Evolutionary conservation across 2,797 vertebrate genomes (phyloP).

Genomic region (Spondyliosoma cantharus): DNA sequence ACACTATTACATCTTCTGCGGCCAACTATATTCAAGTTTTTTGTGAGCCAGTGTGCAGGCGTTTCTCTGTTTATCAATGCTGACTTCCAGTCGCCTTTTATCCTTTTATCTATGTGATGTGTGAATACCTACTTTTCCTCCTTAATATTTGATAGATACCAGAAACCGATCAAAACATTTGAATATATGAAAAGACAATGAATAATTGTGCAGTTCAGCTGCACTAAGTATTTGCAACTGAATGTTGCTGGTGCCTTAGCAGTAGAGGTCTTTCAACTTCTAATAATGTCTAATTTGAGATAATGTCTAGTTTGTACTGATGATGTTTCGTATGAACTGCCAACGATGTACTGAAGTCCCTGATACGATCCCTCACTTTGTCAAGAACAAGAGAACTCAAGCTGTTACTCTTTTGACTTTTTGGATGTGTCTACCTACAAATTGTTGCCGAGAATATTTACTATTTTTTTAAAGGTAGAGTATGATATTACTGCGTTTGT

Average conservation of each 20-base stretch:
- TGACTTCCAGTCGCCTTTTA: neutral
- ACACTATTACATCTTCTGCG: neutral
- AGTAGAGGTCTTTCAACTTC: conserved; percentile 37
- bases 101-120: neutral
- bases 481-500: neutral
- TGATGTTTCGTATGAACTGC: conserved; percentile 47
- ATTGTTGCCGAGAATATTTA: neutral
- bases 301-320: conserved; percentile 34
- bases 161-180: neutral
- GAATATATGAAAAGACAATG: neutral
- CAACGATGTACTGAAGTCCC: conserved; percentile 10
- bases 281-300: conserved; percentile 16
- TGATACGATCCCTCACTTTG: neutral
- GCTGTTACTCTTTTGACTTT: conserved; percentile 13
- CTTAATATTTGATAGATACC: conserved; percentile 4
- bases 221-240: conserved; percentile 23
- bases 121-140: neutral
- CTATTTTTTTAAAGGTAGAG: neutral
- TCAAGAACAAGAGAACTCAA: conserved; percentile 44
- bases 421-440: neutral
- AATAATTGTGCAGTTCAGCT: conserved; percentile 9
- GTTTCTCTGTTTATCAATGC: neutral
- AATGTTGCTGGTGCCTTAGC: conserved; percentile 75
- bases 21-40: neutral
- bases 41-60: conserved; percentile 3